Conservation (phyloP, 1,140 invertebrate species). For the Drosophila repleta region DNA sequence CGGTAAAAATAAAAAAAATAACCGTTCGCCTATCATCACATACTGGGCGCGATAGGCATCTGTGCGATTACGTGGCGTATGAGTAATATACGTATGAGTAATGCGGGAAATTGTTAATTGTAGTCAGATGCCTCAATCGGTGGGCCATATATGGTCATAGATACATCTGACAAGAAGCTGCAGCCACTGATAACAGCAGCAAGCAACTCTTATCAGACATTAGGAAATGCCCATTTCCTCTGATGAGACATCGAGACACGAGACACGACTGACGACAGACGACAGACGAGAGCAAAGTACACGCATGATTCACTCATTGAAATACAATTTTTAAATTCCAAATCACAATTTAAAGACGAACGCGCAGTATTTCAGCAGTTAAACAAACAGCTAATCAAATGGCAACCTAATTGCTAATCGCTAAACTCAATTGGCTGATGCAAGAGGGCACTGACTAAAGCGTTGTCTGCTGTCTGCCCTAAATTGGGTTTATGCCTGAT, state of each 20-base stretch:
- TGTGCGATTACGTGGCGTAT: conserved; percentile 68
- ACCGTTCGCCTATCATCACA: conserved; percentile 20
- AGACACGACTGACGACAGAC: conserved; percentile 3
- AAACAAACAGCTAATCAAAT: conserved; percentile 34
- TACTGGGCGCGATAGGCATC: conserved; percentile 19
- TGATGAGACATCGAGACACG: neutral
- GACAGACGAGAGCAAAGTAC: conserved; percentile 16
- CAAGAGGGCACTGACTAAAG: conserved; percentile 38
- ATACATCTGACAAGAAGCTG: conserved; percentile 10
- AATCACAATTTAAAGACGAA: conserved; percentile 6
- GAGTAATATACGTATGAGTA: conserved; percentile 51
- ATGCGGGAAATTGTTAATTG: conserved; percentile 32
- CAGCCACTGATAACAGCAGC: conserved; percentile 11
- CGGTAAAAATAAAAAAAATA: conserved; percentile 28
- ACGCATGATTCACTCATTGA: conserved; percentile 19
- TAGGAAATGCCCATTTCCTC: conserved; percentile 12
- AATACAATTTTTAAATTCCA: conserved; percentile 4
- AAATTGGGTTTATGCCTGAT: conserved; percentile 52
- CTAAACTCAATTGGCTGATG: conserved; percentile 61
- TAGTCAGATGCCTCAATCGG: neutral
- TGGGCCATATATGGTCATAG: conserved; percentile 25
- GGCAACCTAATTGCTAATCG: conserved; percentile 35
- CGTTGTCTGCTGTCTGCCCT: conserved; percentile 16
- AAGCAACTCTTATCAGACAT: conserved; percentile 7
- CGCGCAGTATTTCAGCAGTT: conserved; percentile 6